A percentile compares a stretch with the other conserved stretches of the same genome.
These are phyloP conservation scores for Serrognathus titanus DNA, from an alignment of 2,888 invertebrate species.

Conservation along the genomic window DNA sequence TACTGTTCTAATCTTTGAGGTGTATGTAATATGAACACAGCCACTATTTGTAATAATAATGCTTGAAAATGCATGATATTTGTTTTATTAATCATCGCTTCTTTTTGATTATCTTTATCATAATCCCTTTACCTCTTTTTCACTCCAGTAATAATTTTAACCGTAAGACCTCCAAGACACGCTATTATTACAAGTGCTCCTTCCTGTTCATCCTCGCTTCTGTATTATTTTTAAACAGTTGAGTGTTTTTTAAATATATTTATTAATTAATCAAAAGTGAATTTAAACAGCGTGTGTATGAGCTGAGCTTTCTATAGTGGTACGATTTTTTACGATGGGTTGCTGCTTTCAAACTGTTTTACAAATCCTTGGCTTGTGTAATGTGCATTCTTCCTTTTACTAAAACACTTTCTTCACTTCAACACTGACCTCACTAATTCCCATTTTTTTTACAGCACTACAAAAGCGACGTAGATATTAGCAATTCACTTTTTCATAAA, in stretches of 20 bases:
- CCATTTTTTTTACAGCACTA: constrained; percentile 8
- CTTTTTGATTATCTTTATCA: constrained; percentile 40
- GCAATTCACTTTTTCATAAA: too few relatives aligned
- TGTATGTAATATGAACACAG: constrained; percentile 56
- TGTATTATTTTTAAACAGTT: constrained; percentile 21
- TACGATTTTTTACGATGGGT: constrained; percentile 29
- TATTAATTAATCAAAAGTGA: constrained; percentile 16
- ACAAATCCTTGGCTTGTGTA: constrained; percentile 38
- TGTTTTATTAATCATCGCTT: constrained; percentile 65
- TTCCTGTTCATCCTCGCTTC: constrained; percentile 23
- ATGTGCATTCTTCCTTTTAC: constrained; percentile 34
- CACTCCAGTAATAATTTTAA: constrained; percentile 28
- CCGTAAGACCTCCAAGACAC: constrained; percentile 21
- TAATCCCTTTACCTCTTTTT: constrained; percentile 29
- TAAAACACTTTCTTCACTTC: constrained; percentile 16
- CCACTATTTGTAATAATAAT: constrained; percentile 83
- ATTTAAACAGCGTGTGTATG: constrained; percentile 15
- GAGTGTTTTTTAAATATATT: constrained; percentile 19
- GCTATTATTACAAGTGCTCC: constrained; percentile 26
- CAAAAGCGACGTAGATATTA: too few relatives aligned
- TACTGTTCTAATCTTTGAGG: constrained; percentile 54
- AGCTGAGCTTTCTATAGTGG: constrained; percentile 24
- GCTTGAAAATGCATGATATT: constrained; percentile 84
- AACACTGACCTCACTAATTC: constrained; percentile 10
- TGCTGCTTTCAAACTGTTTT: constrained; percentile 28